These are phyloP conservation scores for Ornithorhynchus anatinus DNA, from an alignment of 2,113 vertebrate species.

Conservation along the genomic window DNA sequence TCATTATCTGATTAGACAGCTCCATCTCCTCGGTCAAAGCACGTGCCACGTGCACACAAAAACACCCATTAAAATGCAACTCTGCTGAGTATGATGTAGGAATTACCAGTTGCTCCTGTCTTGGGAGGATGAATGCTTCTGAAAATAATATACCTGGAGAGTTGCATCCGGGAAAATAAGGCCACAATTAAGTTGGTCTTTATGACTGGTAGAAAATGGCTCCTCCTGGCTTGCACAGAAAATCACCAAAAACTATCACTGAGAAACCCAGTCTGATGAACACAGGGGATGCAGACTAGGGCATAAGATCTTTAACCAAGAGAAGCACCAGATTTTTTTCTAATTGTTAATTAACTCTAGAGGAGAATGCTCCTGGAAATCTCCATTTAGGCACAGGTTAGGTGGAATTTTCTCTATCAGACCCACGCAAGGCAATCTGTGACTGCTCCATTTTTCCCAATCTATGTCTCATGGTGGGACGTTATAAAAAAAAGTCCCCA, in stretches of 20 bases:
- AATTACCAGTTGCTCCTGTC: accelerated
- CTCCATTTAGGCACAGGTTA: no score
- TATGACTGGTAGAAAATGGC: not conserved
- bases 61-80: not conserved
- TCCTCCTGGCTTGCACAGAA: not conserved
- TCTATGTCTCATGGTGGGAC: no score
- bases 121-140: not conserved
- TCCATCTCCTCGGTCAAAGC: not conserved
- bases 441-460: no score
- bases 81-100: accelerated
- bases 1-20: constrained; percentile 6
- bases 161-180: constrained; percentile 7
- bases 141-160: not conserved
- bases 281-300: accelerated
- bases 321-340: no score
- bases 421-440: no score
- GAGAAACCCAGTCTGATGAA: accelerated
- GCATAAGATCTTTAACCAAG: no score
- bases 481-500: no score
- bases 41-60: not conserved
- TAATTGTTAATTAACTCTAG: no score
- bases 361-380: no score
- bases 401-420: no score
- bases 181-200: not conserved
- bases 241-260: not conserved